A percentile compares a stretch with the other conserved stretches of the same genome.
These are phyloP conservation scores for Halesus radiatus DNA, from an alignment of 1,140 invertebrate species.

Conservation along the genomic window DNA sequence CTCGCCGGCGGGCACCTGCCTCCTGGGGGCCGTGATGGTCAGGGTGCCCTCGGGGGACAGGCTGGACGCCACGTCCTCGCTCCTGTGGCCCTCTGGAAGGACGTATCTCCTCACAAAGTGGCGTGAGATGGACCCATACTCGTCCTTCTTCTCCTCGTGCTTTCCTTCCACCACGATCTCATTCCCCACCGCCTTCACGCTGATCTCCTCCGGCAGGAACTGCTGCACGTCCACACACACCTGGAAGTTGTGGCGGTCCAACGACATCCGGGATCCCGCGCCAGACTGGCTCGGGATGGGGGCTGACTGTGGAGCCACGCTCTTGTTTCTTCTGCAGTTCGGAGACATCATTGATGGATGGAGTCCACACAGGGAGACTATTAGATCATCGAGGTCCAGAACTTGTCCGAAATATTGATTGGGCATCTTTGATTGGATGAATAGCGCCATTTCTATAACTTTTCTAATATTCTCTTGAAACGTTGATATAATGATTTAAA, in stretches of 20 bases:
- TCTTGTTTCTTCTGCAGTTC: constrained; percentile 35
- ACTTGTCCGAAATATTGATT: constrained; percentile 17
- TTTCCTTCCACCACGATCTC: constrained; percentile 79
- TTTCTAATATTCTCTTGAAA: background rate
- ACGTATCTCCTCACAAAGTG: constrained; percentile 81
- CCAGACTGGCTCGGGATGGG: background rate
- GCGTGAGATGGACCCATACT: constrained; percentile 80
- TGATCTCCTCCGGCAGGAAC: constrained; percentile 87
- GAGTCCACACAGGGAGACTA: background rate
- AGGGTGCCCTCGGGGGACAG: constrained; percentile 83
- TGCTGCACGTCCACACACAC: constrained; percentile 87
- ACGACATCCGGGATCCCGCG: constrained; percentile 64
- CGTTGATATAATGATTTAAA: background rate
- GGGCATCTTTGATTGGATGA: background rate
- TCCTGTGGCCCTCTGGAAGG: constrained; percentile 77
- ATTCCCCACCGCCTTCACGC: constrained; percentile 84
- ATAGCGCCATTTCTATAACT: constrained; percentile 27
- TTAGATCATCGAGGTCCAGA: background rate
- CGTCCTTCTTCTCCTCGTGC: constrained; percentile 82
- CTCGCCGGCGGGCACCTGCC: constrained; percentile 59
- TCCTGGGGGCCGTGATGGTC: constrained; percentile 75
- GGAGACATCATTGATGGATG: background rate
- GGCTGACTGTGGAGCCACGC: constrained; percentile 39
- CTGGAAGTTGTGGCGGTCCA: constrained; percentile 76
- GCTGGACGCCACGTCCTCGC: constrained; percentile 75